Evolutionary conservation across 2,113 vertebrate genomes (phyloP).

Genomic region (Cercopithecus mona): DNA sequence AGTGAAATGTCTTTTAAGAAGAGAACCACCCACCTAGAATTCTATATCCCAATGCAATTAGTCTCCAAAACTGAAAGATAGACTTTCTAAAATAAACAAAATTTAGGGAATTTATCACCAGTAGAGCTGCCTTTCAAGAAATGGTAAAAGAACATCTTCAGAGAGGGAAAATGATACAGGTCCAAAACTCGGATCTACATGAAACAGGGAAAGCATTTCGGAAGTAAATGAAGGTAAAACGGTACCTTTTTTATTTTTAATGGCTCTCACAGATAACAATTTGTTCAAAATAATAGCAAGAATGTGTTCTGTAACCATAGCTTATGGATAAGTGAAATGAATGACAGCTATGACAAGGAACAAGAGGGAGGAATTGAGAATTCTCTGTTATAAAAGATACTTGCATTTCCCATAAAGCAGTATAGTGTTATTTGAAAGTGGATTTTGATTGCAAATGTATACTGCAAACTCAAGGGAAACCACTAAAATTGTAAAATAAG

Average conservation of each 20-base stretch:
- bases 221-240: neutral
- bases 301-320: too few species aligned
- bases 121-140: neutral
- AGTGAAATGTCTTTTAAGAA: neutral
- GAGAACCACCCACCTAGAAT: neutral
- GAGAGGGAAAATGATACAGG: neutral
- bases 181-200: neutral
- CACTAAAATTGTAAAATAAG: neutral
- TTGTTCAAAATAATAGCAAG: neutral
- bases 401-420: neutral
- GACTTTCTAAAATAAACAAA: neutral
- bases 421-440: neutral
- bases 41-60: neutral
- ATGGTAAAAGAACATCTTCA: neutral
- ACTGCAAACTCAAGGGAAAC: neutral
- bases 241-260: neutral
- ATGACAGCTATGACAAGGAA: too few species aligned
- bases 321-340: neutral
- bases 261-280: too few species aligned
- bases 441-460: neutral
- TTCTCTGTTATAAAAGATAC: rapidly evolving
- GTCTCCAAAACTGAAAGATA: neutral
- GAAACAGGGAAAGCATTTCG: too few species aligned
- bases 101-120: neutral
- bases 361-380: too few species aligned